A percentile compares a stretch with the other conserved stretches of the same genome.
Evolutionary conservation across 2,888 invertebrate genomes (phyloP).

Genomic region (Nemoura dubitans): DNA sequence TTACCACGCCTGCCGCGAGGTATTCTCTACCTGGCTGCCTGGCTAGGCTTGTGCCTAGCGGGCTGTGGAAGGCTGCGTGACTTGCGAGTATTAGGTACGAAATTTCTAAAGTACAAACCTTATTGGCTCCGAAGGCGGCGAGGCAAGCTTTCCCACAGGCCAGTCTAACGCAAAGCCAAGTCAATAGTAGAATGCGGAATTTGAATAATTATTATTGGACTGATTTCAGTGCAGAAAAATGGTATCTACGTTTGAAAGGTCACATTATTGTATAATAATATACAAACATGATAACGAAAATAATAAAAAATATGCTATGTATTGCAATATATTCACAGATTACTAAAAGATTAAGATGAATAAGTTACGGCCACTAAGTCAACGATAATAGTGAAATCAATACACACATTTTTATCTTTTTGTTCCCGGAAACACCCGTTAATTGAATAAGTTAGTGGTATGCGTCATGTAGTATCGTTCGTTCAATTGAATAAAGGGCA

Average conservation of each 20-base stretch:
- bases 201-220: slow-evolving; percentile 44
- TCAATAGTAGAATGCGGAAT: slow-evolving; percentile 22
- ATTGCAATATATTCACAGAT: neutral
- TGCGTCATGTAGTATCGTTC: neutral
- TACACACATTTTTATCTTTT: neutral
- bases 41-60: too few relatives aligned
- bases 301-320: too few relatives aligned
- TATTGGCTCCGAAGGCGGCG: slow-evolving; percentile 16
- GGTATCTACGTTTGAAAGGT: neutral
- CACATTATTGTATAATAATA: neutral
- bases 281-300: neutral
- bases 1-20: slow-evolving; percentile 48
- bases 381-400: neutral
- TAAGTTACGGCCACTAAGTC: neutral
- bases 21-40: neutral
- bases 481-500: neutral
- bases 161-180: neutral
- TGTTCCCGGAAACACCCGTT: neutral
- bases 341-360: neutral
- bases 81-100: slow-evolving; percentile 47
- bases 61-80: slow-evolving; percentile 46
- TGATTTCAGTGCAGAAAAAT: slow-evolving; percentile 30
- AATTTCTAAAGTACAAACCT: slow-evolving; percentile 19
- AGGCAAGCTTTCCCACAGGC: too few relatives aligned
- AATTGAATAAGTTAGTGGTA: neutral